A percentile compares a stretch with the other conserved stretches of the same genome.
These are phyloP conservation scores for Arrhamphus sclerolepis DNA, from an alignment of 2,797 vertebrate genomes.

Conservation along the genomic window DNA sequence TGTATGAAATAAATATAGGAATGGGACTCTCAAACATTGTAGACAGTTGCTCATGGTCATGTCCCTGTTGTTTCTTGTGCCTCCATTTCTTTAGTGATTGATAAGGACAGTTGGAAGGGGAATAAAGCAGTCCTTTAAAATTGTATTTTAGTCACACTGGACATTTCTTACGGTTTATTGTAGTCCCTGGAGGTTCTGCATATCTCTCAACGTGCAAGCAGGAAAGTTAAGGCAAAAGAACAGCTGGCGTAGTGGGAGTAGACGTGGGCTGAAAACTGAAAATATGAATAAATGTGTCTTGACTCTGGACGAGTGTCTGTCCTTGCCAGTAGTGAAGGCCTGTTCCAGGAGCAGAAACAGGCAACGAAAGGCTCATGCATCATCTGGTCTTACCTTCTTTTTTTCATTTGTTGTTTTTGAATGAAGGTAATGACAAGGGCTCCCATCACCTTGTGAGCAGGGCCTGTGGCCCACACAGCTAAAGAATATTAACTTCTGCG, in stretches of 20 bases:
- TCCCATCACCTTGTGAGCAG: slow-evolving; percentile 26
- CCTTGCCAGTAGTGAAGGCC: slow-evolving; percentile 66
- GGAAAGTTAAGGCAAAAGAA: slow-evolving; percentile 45
- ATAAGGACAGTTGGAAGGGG: too few species aligned
- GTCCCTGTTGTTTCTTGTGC: neutral
- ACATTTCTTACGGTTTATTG: too few species aligned
- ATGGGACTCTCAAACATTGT: too few species aligned
- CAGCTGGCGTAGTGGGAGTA: slow-evolving; percentile 66
- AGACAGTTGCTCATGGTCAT: neutral
- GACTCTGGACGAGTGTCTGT: slow-evolving; percentile 58
- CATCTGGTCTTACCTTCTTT: too few species aligned
- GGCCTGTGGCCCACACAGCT: neutral
- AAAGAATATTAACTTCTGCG: too few species aligned
- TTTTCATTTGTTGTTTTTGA: slow-evolving; percentile 51
- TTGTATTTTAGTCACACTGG: too few species aligned
- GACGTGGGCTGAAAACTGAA: slow-evolving; percentile 49
- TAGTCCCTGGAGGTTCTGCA: too few species aligned
- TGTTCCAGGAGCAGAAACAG: slow-evolving; percentile 46
- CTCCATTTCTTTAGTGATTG: too few species aligned
- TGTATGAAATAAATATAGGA: neutral
- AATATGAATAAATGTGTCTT: slow-evolving; percentile 58
- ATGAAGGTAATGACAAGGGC: slow-evolving; percentile 49
- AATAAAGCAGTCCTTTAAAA: too few species aligned
- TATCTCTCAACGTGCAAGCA: slow-evolving; percentile 7
- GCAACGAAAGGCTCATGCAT: slow-evolving; percentile 42